These are phyloP conservation scores for Sebastiscus albofasciatus DNA, from an alignment of 2,797 vertebrate species.

Conservation along the genomic window DNA sequence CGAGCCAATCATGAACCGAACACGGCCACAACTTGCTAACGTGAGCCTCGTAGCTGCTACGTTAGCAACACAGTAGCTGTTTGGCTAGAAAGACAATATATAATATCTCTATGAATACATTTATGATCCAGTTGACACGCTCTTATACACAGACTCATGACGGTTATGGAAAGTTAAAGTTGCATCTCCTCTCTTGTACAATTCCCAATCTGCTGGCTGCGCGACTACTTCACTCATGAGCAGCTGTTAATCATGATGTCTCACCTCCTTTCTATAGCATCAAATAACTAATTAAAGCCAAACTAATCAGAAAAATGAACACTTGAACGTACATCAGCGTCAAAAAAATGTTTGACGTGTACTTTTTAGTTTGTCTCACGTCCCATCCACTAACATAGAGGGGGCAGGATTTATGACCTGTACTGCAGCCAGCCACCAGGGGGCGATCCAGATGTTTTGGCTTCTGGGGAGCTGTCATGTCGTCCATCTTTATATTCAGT, in stretches of 20 bases:
- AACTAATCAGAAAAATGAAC: too few species aligned
- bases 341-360: neutral
- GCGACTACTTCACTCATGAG: too few species aligned
- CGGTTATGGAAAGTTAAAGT: neutral
- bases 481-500: neutral
- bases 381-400: neutral
- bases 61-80: rapidly evolving
- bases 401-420: too few species aligned
- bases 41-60: neutral
- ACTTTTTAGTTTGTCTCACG: neutral
- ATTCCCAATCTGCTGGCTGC: neutral
- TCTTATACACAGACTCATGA: neutral
- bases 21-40: rapidly evolving
- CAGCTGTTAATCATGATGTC: too few species aligned
- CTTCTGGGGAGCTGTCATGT: rapidly evolving
- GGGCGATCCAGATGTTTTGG: too few species aligned
- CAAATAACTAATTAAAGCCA: too few species aligned
- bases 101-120: neutral
- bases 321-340: neutral
- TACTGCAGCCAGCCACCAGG: neutral
- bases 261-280: too few species aligned
- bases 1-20: neutral
- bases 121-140: neutral
- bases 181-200: rapidly evolving
- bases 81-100: neutral